Evolutionary conservation across 2,888 invertebrate genomes (phyloP), one percentile per base, ranked within the genome.

Genomic region (Limnephilus rhombicus): DNA sequence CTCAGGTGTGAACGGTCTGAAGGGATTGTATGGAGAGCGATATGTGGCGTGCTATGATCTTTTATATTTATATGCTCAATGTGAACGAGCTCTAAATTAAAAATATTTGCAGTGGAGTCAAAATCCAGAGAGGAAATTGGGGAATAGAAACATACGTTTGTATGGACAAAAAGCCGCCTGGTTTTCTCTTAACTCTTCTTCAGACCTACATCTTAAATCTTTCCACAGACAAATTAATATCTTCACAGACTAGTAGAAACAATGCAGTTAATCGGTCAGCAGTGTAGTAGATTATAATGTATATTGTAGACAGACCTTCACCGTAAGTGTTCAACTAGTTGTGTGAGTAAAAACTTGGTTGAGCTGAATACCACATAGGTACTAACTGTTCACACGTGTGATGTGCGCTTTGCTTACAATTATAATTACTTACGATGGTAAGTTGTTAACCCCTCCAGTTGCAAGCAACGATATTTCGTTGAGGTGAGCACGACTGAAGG

Each of bases 251-350:
- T 68, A 24, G 18, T n/a, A 29, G 45, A 91, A 49, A 93, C 92
- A 92, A 88, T 85, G 93, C 93, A 90, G 80, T 90, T 86, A 49
- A 87, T 83, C 41, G 93, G 92, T 92, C 90, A 93, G 90, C 92
- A 89, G 92, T 86, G 92, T 93, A 89, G 93, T 94, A 93, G 93
- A 94, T 94, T 94, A 93, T 93, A 93, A 68, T 18, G 53, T 68
- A 5, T 5, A 68, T 0, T 68, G 18, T 24, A 37, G 37, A 15
- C 15, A 18, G 53, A 68, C 53, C 53, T 24, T 68, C 53, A 24
- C 53, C 53, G 53, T 24, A 68, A 68, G 24, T 68, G 53, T 68
- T 68, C 7, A 24, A 18, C 53, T 68, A 24, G 18, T 68, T 24
- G 53, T 68, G 53, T 68, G 53, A 68, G 53, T 68, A 68, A 15